These are phyloP conservation scores for Dufourea novaeangliae DNA, from an alignment of 1,140 invertebrate species.

Conservation along the genomic window DNA sequence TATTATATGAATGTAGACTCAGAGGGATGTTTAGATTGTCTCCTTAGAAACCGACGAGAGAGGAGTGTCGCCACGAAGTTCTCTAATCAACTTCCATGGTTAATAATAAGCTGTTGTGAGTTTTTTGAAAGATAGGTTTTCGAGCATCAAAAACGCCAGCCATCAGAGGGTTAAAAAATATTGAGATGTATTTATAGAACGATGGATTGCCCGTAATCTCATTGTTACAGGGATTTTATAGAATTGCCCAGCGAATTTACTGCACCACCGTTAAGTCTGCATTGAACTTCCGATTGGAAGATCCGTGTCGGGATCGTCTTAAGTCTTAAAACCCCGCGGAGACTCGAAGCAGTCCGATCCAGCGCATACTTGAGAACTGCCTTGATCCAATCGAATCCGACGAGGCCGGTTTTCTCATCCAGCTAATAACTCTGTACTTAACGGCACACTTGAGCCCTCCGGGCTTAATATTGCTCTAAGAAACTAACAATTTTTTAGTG, in stretches of 20 bases:
- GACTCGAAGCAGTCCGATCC: not conserved
- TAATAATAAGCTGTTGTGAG: too few relatives aligned
- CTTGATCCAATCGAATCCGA: slow-evolving; percentile 4
- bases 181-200: not conserved
- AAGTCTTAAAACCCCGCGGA: not conserved
- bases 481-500: not conserved
- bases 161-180: too few relatives aligned
- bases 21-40: not conserved
- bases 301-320: not conserved
- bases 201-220: too few relatives aligned
- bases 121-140: too few relatives aligned
- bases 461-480: not conserved
- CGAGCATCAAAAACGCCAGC: too few relatives aligned
- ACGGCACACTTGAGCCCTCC: not conserved
- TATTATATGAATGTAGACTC: not conserved
- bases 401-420: slow-evolving; percentile 1
- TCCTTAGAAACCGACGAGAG: not conserved
- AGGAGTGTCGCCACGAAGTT: not conserved
- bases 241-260: not conserved
- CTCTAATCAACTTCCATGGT: too few relatives aligned
- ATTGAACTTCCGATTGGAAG: not conserved
- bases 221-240: not conserved
- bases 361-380: not conserved
- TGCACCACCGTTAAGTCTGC: not conserved
- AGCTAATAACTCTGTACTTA: slow-evolving; percentile 7